These are phyloP conservation scores for Papilio machaon DNA, from an alignment of 1,140 invertebrate genomes.

Conservation along the genomic window DNA sequence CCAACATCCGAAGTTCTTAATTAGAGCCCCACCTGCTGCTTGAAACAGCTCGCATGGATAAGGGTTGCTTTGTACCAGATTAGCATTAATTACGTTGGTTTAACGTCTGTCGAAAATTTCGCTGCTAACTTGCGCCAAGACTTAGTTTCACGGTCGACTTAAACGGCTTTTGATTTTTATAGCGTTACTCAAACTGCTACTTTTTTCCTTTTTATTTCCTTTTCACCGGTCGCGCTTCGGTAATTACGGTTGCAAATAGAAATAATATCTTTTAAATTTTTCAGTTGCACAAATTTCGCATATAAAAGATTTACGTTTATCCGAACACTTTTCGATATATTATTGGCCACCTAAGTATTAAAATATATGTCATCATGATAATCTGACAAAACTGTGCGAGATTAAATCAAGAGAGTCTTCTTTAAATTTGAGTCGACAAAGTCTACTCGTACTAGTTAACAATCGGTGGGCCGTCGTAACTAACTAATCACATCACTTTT, in stretches of 20 bases:
- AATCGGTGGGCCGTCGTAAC: constrained; percentile 62
- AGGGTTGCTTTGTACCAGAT: constrained; percentile 35
- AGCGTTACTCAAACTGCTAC: constrained; percentile 2
- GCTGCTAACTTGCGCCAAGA: constrained; percentile 22
- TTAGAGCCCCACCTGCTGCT: constrained; percentile 48
- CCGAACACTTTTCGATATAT: background rate
- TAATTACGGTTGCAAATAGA: constrained; percentile 27
- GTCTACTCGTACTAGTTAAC: constrained; percentile 66
- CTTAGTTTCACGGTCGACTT: constrained; percentile 35
- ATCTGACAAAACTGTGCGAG: constrained; percentile 63
- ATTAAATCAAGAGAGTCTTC: background rate
- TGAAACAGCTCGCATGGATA: constrained; percentile 28
- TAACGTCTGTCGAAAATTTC: constrained; percentile 38
- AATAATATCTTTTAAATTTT: constrained; percentile 10
- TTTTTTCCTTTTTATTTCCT: constrained; percentile 16
- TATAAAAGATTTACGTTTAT: background rate
- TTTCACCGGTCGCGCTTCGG: constrained; percentile 24
- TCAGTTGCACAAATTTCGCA: constrained; percentile 4
- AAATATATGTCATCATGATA: constrained; percentile 60
- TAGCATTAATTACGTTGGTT: constrained; percentile 37
- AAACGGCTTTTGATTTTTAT: constrained; percentile 34
- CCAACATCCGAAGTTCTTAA: constrained; percentile 52
- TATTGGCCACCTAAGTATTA: constrained; percentile 33
- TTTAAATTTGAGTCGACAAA: constrained; percentile 58
- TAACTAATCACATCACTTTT: constrained; percentile 72